Evolutionary conservation across 2,888 invertebrate species (phyloP), one percentile per base, ranked within the genome.

Genomic region (Drosophila rubida): DNA sequence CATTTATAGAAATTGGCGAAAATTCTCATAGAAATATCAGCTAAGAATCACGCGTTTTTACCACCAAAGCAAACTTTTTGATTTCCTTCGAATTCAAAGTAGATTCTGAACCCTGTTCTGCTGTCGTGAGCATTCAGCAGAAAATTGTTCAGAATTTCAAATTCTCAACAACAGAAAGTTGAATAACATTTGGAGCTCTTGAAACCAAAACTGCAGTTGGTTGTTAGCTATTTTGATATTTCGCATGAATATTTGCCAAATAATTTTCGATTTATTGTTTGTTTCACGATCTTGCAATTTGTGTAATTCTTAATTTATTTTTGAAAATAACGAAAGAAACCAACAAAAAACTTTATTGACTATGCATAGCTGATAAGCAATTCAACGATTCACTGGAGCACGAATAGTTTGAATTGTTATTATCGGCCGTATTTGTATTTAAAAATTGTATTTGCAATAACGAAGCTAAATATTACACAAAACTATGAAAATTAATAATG

Each of bases 71-170:
- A 13, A 32, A 14, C 27, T 41, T 23, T 41, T 50, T 41, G 39
- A 13, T 42, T 51, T 23, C 13, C 2, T 6, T 1, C 6, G 14
- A 51, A 22, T 51, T 58, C 9, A n/a, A 25, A 53, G 19, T 46
- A 66, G 71, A 67, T 80, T 90, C 75, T 81, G 87, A 63, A 57
- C 77, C 9, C 48, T 79, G 72, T 83, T 90, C 89, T 90, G 90
- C 87, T 89, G 89, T 88, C 84, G 90, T 89, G 90, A 89, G 89
- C 89, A 89, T 89, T 90, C 86, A 90, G 87, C 90, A 90, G 82
- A 89, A 89, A 75, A 83, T 71, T 74, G 86, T 71, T 70, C 88
- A 83, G 75, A 87, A 69, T 72, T 41, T 22, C 14, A 44, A 48
- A 25, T 62, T 42, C 64, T 32, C 39, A 48, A 42, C 22, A 51